Conservation (phyloP, 2,113 vertebrate species). For the Sus scrofa region DNA sequence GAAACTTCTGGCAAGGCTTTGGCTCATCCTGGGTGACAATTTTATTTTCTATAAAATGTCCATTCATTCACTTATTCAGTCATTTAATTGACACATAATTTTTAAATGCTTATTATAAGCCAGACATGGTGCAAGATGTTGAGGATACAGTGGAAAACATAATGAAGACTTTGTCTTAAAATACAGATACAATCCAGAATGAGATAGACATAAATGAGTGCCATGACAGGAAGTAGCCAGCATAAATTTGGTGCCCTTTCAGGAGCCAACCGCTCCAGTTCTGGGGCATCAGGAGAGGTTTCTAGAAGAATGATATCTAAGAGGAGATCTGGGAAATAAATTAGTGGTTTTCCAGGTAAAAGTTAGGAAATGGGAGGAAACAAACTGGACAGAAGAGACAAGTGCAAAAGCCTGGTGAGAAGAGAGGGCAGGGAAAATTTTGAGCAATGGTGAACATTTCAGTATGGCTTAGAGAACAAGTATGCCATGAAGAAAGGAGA, state of each 20-base stretch:
- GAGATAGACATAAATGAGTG: neutral
- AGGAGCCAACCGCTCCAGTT: neutral
- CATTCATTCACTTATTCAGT: neutral
- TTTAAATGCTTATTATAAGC: neutral
- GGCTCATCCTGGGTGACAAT: neutral
- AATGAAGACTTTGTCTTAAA: neutral
- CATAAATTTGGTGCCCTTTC: neutral
- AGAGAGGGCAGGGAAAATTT: neutral
- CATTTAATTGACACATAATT: neutral
- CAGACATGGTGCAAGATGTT: neutral
- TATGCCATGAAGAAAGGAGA: accelerated
- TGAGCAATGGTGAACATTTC: neutral
- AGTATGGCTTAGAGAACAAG: neutral
- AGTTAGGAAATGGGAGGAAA: neutral
- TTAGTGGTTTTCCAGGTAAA: neutral
- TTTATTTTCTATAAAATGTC: neutral
- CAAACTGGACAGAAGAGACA: neutral
- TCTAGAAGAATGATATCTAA: neutral
- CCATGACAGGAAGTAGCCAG: neutral
- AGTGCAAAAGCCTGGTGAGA: neutral
- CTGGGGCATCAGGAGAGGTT: neutral
- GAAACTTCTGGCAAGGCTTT: neutral
- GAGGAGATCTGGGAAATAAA: neutral
- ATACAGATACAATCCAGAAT: neutral
- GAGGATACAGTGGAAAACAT: neutral